These are phyloP conservation scores for Syritta pipiens DNA, from an alignment of 2,888 invertebrate genomes.

Conservation along the genomic window DNA sequence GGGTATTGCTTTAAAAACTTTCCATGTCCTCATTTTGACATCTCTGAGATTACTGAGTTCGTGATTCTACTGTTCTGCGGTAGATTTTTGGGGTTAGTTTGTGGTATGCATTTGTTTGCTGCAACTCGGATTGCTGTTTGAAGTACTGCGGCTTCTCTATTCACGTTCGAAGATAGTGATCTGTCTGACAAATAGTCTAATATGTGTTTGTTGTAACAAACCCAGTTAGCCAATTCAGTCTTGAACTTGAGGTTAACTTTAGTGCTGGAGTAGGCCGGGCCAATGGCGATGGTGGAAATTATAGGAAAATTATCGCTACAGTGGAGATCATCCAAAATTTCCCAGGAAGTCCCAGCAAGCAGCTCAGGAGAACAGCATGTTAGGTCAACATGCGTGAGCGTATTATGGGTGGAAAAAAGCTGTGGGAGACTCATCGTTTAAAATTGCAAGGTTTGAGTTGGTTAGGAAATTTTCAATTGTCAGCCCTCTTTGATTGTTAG, in stretches of 20 bases:
- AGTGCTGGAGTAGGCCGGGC: background rate
- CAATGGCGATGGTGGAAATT: background rate
- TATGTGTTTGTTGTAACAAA: background rate
- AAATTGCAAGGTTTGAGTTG: background rate
- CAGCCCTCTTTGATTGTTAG: background rate
- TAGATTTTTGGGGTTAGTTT: background rate
- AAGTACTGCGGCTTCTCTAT: background rate
- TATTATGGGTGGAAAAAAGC: conserved; percentile 4
- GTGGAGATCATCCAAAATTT: conserved; percentile 16
- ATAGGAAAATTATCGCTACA: conserved; percentile 19
- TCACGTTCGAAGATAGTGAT: background rate
- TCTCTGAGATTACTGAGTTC: background rate
- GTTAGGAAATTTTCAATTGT: background rate
- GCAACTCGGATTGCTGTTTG: background rate
- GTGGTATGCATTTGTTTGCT: conserved; percentile 11
- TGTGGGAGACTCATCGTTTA: background rate
- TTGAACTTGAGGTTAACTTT: conserved; percentile 17
- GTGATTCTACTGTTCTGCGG: background rate
- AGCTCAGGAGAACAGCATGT: conserved; percentile 15
- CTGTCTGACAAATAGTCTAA: background rate
- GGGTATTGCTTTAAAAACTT: background rate
- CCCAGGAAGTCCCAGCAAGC: conserved; percentile 3
- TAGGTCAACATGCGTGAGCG: background rate
- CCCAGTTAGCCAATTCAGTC: conserved; percentile 17
- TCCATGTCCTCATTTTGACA: no score